phyloP scores from a whole-genome alignment of 35 echinoderm and acorn worm genomes.

The Diadema setosum region DNA sequence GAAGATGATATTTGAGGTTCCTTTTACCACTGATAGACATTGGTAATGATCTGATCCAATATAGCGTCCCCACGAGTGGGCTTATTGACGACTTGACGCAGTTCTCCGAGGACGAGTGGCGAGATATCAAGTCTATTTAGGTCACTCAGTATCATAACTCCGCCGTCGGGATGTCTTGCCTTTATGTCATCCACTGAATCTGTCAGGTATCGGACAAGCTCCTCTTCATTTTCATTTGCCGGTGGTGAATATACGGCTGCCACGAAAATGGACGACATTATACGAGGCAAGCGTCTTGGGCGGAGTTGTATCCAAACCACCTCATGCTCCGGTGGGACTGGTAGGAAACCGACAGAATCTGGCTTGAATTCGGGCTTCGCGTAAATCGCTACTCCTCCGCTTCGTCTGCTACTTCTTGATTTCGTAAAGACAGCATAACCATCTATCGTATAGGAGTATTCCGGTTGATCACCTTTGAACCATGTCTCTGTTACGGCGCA shows the following conservation, averaged over 20 bases:
- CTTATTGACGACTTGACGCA: neutral
- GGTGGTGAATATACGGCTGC: neutral
- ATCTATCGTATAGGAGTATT: neutral
- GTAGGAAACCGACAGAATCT: neutral
- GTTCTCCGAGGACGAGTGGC: neutral
- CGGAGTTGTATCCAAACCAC: neutral
- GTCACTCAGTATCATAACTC: neutral
- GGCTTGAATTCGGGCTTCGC: neutral
- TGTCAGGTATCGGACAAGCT: neutral
- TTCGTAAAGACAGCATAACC: neutral
- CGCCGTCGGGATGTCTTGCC: neutral
- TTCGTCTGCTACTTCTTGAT: neutral
- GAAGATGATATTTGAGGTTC: neutral
- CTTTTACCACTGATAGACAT: neutral
- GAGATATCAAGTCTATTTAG: neutral
- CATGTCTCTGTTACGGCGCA: conserved; percentile 28
- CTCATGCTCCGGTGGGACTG: neutral
- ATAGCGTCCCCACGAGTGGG: neutral
- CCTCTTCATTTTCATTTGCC: neutral
- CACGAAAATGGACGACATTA: neutral
- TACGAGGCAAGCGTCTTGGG: neutral
- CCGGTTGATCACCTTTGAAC: neutral
- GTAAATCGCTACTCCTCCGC: neutral
- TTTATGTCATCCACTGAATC: neutral
- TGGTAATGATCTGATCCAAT: neutral